phyloP scores from a whole-genome alignment of 2,888 invertebrate species.

The Phortica magna region DNA sequence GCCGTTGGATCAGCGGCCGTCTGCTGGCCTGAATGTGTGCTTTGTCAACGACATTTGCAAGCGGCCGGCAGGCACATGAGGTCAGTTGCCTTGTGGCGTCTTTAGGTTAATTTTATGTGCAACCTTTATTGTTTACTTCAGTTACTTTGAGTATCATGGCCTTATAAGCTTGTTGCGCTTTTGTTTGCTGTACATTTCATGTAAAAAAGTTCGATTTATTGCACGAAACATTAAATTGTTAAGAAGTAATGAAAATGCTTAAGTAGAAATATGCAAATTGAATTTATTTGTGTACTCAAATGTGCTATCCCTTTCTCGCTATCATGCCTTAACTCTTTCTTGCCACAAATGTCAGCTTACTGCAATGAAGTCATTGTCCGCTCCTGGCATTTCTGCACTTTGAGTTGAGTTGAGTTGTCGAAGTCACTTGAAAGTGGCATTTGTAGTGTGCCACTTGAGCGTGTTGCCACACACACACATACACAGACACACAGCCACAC shows the following conservation, averaged over 20 bases:
- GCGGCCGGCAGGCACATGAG: constrained; percentile 84
- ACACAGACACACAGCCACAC: no score
- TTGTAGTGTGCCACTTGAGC: no score
- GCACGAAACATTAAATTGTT: no score
- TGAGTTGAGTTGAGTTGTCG: background rate
- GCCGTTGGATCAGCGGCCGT: constrained; percentile 85
- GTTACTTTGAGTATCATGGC: constrained; percentile 37
- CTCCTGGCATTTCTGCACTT: background rate
- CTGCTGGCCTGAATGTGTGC: constrained; percentile 90
- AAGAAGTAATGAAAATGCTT: no score
- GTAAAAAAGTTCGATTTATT: background rate
- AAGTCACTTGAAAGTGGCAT: no score
- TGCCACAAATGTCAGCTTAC: no score
- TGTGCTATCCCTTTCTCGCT: background rate
- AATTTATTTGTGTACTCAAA: no score
- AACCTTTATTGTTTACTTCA: constrained; percentile 31
- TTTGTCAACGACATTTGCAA: constrained; percentile 86
- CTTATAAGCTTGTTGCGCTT: constrained; percentile 24
- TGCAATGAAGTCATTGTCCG: background rate
- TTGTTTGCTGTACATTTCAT: constrained; percentile 24
- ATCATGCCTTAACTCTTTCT: no score
- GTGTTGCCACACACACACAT: no score
- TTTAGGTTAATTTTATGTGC: constrained; percentile 7
- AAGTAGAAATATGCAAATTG: no score
- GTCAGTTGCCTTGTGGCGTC: constrained; percentile 41